phyloP scores from a whole-genome alignment of 1,140 invertebrate genomes.

The Aphelenchoides besseyi region DNA sequence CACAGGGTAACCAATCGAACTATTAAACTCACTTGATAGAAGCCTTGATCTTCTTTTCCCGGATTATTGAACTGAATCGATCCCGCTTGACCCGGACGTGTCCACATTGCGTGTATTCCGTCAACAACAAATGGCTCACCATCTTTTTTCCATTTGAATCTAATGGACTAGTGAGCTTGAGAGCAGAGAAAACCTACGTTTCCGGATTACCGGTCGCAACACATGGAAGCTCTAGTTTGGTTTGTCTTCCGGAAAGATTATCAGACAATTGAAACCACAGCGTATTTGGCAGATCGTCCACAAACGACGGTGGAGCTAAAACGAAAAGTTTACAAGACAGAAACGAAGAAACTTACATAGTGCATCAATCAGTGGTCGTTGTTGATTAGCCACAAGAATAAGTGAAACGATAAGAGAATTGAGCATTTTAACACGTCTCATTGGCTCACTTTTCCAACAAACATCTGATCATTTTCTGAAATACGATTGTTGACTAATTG shows the following conservation, averaged over 20 bases:
- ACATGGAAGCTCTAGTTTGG: conserved; percentile 26
- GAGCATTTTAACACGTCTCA: conserved; percentile 6
- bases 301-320: conserved; percentile 26
- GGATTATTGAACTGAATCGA: conserved; percentile 46
- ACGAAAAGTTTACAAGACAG: conserved; percentile 1
- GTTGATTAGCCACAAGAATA: conserved; percentile 12
- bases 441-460: not conserved
- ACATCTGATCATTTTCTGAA: no score
- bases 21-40: conserved; percentile 24
- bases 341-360: conserved; percentile 22
- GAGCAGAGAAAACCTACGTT: conserved; percentile 7
- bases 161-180: conserved; percentile 17
- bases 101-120: conserved; percentile 40
- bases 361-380: conserved; percentile 7
- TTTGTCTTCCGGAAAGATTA: conserved; percentile 18
- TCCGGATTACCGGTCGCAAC: conserved; percentile 25
- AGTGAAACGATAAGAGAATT: conserved; percentile 15
- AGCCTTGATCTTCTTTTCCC: conserved; percentile 34
- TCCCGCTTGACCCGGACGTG: conserved; percentile 38
- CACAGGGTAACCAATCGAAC: conserved; percentile 9
- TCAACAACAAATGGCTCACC: conserved; percentile 41
- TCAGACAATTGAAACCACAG: conserved; percentile 29
- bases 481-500: no score
- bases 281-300: conserved; percentile 20
- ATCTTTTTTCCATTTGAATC: conserved; percentile 52